Percentiles rank a stretch among this genome's conserved stretches.
phyloP scores from a whole-genome alignment of 2,797 vertebrate species.

The Catostomus latipinnis region DNA sequence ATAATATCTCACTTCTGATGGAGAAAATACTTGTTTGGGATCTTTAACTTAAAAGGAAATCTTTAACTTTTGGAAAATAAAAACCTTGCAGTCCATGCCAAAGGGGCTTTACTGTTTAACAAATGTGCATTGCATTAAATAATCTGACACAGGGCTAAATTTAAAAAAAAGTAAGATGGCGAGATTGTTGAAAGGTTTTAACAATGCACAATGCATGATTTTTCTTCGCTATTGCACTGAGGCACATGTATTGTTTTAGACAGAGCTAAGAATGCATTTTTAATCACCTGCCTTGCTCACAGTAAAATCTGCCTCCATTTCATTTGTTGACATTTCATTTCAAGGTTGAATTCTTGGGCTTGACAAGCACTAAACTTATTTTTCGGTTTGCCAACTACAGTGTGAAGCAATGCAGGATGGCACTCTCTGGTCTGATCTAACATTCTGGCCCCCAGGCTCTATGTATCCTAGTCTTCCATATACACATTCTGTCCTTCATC shows the following conservation, averaged over 20 bases:
- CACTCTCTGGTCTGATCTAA: constrained; percentile 10
- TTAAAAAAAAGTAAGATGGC: background rate
- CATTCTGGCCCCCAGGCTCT: background rate
- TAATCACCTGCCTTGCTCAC: background rate
- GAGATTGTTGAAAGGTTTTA: background rate
- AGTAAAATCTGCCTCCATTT: background rate
- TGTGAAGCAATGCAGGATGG: background rate
- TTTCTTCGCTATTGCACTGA: no score
- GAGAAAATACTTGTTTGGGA: no score
- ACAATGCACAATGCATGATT: no score
- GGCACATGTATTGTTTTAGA: background rate
- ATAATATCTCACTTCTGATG: no score
- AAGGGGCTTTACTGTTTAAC: constrained; percentile 7
- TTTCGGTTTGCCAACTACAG: background rate
- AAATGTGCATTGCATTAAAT: constrained; percentile 29
- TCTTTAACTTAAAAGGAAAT: no score
- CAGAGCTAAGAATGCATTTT: background rate
- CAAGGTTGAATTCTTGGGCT: constrained; percentile 1
- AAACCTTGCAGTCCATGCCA: constrained; percentile 27
- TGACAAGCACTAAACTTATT: constrained; percentile 6
- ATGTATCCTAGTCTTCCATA: no score
- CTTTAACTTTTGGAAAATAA: background rate
- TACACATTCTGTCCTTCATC: no score
- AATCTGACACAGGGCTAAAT: constrained; percentile 21
- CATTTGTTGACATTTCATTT: constrained; percentile 5